phyloP scores from a whole-genome alignment of 2,888 invertebrate genomes.

The Sesia bembeciformis region DNA sequence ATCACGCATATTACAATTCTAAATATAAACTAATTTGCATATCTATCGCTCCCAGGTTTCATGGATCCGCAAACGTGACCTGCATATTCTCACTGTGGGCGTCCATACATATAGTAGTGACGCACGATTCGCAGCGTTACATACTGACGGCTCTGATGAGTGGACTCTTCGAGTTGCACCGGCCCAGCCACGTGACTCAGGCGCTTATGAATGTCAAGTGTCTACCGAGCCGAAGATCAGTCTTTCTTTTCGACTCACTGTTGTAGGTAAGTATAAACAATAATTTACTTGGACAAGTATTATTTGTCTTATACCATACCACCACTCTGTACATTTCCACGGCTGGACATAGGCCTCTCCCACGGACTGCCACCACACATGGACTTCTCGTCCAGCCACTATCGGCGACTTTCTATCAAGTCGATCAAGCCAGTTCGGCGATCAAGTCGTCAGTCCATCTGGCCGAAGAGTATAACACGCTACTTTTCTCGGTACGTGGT shows the following conservation, averaged over 20 bases:
- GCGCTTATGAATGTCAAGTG: slow-evolving; percentile 94
- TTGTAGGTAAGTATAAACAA: slow-evolving; percentile 78
- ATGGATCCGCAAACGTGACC: slow-evolving; percentile 90
- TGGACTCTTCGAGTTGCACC: slow-evolving; percentile 76
- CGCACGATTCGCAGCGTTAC: slow-evolving; percentile 78
- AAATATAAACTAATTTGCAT: background rate
- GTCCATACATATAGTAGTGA: slow-evolving; percentile 80
- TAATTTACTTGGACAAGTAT: background rate
- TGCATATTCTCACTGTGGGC: slow-evolving; percentile 81
- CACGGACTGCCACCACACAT: no score
- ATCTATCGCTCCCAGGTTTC: slow-evolving; percentile 78
- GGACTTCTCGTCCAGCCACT: no score
- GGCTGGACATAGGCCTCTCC: no score
- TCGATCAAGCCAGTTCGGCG: no score
- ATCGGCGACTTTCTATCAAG: no score
- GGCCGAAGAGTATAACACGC: no score
- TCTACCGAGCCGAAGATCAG: slow-evolving; percentile 95
- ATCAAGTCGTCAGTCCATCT: no score
- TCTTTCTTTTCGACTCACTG: slow-evolving; percentile 80
- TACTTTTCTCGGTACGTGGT: no score
- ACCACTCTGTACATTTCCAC: no score
- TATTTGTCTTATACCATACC: no score
- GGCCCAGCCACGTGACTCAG: slow-evolving; percentile 85
- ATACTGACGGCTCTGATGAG: slow-evolving; percentile 77
- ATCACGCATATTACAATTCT: background rate